Evolutionary conservation across 2,888 invertebrate genomes (phyloP), one percentile per base, ranked within the genome.

Genomic region (Herminia tarsipennalis): DNA sequence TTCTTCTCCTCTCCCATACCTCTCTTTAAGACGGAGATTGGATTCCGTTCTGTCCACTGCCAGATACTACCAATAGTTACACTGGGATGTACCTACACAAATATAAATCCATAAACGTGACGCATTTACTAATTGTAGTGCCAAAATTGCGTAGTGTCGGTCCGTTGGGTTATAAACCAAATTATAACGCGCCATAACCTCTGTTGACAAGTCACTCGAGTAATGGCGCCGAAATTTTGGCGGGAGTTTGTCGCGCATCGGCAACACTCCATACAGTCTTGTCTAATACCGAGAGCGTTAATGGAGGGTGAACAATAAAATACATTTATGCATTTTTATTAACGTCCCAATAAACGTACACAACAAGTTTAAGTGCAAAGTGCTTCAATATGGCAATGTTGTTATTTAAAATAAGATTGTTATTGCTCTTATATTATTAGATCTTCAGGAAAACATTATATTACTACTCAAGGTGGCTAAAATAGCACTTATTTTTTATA

Each of bases 121-220:
- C 33, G 48, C 34, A 54, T 43, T 53, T 44, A 47, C 69, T 87
- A 87, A 89, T 86, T 85, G 75, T 73, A 72, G 70, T 68, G 70
- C 58, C 75, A 81, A 81, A 81, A 81, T 77, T 73, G 76, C 77
- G 56, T 76, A 76, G 83, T 85, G 88, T 85, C 73, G 81, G n/a
- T n/a, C n/a, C n/a, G n/a, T n/a, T n/a, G n/a, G 81, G 87, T 76
- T 85, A 88, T 90, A 91, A 90, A 91, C 83, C 78, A 91, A 91
- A 91, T 91, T 88, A 87, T 84, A 81, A 83, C 91, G 91, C 89
- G 64, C 86, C 91, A 91, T 91, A 90, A 84, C 86, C 73, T 83
- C 77, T 68, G 80, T 55, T 80, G 86, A 82, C 86, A 86, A 87
- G 74, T 88, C 88, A 86, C 66, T 88, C 87, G 91, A 88, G 80